Percentiles rank a stretch among this genome's conserved stretches.
These are phyloP conservation scores for Drosophila acutilabella DNA, from an alignment of 2,888 invertebrate genomes.

Conservation along the genomic window DNA sequence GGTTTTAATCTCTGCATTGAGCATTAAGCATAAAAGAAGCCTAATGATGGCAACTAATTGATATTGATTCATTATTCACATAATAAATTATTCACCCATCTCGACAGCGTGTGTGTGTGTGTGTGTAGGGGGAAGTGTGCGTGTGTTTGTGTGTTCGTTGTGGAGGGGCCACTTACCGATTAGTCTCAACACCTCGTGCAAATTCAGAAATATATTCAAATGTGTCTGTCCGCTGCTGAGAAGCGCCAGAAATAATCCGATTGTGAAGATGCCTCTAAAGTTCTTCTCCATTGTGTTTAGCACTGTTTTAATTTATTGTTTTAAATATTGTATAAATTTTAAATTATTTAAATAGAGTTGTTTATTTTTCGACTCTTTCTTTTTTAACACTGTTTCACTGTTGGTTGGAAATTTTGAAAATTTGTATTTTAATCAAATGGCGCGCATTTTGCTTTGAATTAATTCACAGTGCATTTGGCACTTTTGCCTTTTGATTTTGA, in stretches of 20 bases:
- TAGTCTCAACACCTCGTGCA: slow-evolving; percentile 83
- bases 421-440: slow-evolving; percentile 32
- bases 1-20: slow-evolving; percentile 15
- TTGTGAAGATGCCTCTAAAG: slow-evolving; percentile 63
- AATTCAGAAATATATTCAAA: slow-evolving; percentile 83
- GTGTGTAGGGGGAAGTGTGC: no score
- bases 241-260: slow-evolving; percentile 83
- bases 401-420: slow-evolving; percentile 7
- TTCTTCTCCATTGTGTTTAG: slow-evolving; percentile 63
- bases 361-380: neutral
- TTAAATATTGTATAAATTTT: slow-evolving; percentile 24
- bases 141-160: no score
- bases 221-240: slow-evolving; percentile 77
- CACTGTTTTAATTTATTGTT: slow-evolving; percentile 35
- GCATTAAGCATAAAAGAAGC: neutral
- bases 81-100: slow-evolving; percentile 14
- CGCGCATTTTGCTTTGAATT: slow-evolving; percentile 53
- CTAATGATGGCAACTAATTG: slow-evolving; percentile 42
- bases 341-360: neutral
- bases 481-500: slow-evolving; percentile 37
- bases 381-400: slow-evolving; percentile 18
- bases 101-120: neutral
- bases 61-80: slow-evolving; percentile 37
- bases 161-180: slow-evolving; percentile 79
- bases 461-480: slow-evolving; percentile 50